These are phyloP conservation scores for Microctenopoma steveboyesi DNA, from an alignment of 2,797 vertebrate species.

Conservation along the genomic window DNA sequence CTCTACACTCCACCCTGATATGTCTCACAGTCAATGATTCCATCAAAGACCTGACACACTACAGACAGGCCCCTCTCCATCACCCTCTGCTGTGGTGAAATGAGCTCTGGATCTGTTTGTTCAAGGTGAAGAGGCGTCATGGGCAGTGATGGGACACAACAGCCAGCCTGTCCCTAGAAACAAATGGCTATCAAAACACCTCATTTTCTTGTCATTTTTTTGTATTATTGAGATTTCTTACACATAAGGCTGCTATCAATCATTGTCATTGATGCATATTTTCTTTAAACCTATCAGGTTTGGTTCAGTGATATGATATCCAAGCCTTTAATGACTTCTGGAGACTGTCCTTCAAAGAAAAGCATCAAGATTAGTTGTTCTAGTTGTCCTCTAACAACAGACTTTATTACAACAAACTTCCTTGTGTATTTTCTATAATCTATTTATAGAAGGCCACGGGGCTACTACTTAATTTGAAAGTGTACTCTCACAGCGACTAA, in stretches of 20 bases:
- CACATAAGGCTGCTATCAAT: constrained; percentile 60
- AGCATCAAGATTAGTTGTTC: background rate
- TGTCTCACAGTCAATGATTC: constrained; percentile 80
- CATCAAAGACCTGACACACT: constrained; percentile 84
- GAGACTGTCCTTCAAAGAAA: background rate
- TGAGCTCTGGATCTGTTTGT: constrained; percentile 78
- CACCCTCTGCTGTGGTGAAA: constrained; percentile 83
- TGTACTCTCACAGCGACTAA: no score
- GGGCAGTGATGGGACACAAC: constrained; percentile 61
- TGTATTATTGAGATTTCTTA: constrained; percentile 76
- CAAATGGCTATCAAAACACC: constrained; percentile 69
- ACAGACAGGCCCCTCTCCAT: constrained; percentile 75
- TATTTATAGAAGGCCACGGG: no score
- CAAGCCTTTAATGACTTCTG: constrained; percentile 24
- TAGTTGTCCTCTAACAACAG: no score
- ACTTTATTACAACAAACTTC: no score
- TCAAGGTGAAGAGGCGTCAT: constrained; percentile 56
- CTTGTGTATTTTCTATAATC: no score
- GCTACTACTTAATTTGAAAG: no score
- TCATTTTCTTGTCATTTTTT: constrained; percentile 74
- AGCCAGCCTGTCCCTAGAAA: constrained; percentile 63
- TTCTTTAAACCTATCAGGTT: constrained; percentile 33
- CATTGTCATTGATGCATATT: constrained; percentile 55
- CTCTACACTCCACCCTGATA: constrained; percentile 45
- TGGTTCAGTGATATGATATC: constrained; percentile 9